Base-by-base conservation (phyloP, 2,113 vertebrate genomes). In the Nymphicus hollandicus region DNA sequence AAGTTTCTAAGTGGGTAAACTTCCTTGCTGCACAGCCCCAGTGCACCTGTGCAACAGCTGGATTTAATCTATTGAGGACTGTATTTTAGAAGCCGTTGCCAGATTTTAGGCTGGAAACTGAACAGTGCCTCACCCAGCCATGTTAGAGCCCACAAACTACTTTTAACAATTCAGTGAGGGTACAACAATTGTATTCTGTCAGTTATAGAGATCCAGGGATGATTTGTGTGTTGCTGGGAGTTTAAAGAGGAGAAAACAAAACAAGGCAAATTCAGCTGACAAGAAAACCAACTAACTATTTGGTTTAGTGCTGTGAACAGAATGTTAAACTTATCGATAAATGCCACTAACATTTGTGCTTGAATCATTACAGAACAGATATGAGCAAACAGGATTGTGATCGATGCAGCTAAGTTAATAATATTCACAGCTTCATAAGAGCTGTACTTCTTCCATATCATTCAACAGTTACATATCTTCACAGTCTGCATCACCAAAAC, bases 31-130 rank as follows among this genome's bases (percentile, higher is more conserved):
- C 70, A 63, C 37, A 86, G 86, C 88, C 90, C 43, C 69, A 65
- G 66, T 96, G 92, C 97, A 97, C 97, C 97, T 97, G 97, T 95
- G 95, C 85, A 77, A 50, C 94, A 96, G 88, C 95, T 96, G 96
- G 72, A 46, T 93, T 95, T 80, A 80, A 96, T 97, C 88, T 94
- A 7, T 4, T 0, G 1, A 58, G 84, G 74, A 56, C 86, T 88
- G 35, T 91, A 52, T 72, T 97, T 97, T 94, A 76, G 89, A 95
- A 92, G 78, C 70, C 81, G 25, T 82, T 55, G 81, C 77, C 0
- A 2, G 91, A 82, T 95, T 94, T 96, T 58, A 91, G 85, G 27
- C 92, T 96, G 86, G 93, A 90, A 96, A 74, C 6, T 28, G 84
- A 81, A 43, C 3, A 56, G 70, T 92, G 96, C 91, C 86, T 90